These are phyloP conservation scores for Graptemys geographica DNA, from an alignment of 2,797 vertebrate species.

Conservation along the genomic window DNA sequence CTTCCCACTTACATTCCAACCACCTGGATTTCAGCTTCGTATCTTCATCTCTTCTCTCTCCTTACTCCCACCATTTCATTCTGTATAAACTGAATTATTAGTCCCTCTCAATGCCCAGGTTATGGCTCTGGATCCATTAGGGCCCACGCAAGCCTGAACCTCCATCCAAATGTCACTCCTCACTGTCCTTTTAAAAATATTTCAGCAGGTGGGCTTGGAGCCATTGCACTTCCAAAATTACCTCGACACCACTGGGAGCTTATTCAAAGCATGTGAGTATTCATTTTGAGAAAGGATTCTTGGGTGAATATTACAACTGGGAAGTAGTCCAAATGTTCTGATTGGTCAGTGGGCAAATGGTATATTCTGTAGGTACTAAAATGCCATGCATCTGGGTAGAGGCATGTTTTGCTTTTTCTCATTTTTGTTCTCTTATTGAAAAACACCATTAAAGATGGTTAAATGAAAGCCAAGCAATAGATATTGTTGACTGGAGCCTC, in stretches of 20 bases:
- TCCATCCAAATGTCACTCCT: slow-evolving; percentile 1
- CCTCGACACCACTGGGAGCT: not conserved
- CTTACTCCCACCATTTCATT: not conserved
- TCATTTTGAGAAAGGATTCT: slow-evolving; percentile 23
- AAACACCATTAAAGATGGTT: not conserved
- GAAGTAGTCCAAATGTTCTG: slow-evolving; percentile 3
- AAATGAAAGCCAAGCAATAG: not conserved
- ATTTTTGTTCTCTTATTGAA: not conserved
- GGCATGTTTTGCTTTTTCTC: not conserved
- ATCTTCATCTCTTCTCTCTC: not conserved
- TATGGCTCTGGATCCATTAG: not conserved
- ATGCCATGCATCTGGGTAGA: not conserved
- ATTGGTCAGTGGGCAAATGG: not conserved
- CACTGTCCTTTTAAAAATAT: not conserved
- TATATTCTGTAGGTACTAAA: slow-evolving; percentile 11
- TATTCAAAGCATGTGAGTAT: slow-evolving; percentile 14
- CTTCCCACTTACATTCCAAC: not conserved
- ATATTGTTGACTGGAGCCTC: not conserved
- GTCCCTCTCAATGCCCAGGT: not conserved
- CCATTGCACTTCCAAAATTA: slow-evolving; percentile 29
- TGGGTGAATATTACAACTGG: slow-evolving; percentile 16
- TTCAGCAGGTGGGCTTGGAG: not conserved
- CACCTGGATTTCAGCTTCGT: not conserved
- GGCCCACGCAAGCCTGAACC: not conserved
- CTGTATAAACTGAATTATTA: not conserved